Conservation (phyloP, 1,140 invertebrate genomes). For the Aporrectodea caliginosa region DNA sequence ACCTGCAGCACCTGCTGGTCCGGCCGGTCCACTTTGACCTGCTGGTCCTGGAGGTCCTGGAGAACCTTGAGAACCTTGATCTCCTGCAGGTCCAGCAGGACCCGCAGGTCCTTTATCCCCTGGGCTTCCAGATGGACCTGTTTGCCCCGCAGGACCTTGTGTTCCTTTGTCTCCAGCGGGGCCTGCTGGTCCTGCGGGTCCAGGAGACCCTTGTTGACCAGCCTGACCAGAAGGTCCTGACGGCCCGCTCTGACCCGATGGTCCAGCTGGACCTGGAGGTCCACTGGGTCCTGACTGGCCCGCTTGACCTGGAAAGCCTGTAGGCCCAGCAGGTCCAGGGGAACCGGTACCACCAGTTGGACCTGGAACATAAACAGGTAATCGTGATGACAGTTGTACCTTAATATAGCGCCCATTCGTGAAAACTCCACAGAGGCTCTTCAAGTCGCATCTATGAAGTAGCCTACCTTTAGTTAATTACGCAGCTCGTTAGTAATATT, state of each 20-base stretch:
- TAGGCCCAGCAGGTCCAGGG: background rate
- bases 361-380: too few species aligned
- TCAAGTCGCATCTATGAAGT: too few species aligned
- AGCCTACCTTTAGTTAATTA: too few species aligned
- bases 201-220: conserved; percentile 12
- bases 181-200: conserved; percentile 4
- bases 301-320: background rate
- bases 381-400: too few species aligned
- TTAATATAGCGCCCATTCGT: too few species aligned
- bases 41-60: background rate
- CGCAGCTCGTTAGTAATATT: too few species aligned
- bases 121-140: conserved; percentile 3
- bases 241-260: background rate
- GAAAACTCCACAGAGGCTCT: too few species aligned
- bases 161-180: conserved; percentile 16
- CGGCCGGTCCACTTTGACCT: conserved; percentile 5
- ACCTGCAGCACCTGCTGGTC: background rate
- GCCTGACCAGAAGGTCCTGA: conserved; percentile 1
- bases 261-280: conserved; percentile 1
- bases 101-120: conserved; percentile 18
- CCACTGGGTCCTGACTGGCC: conserved; percentile 14
- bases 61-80: conserved; percentile 5
- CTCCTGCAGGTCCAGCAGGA: conserved; percentile 1
- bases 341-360: background rate
- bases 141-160: conserved; percentile 16